A percentile compares a stretch with the other conserved stretches of the same genome.
Conservation (phyloP, 1,140 invertebrate species). For the Coenobita brevimanus region DNA sequence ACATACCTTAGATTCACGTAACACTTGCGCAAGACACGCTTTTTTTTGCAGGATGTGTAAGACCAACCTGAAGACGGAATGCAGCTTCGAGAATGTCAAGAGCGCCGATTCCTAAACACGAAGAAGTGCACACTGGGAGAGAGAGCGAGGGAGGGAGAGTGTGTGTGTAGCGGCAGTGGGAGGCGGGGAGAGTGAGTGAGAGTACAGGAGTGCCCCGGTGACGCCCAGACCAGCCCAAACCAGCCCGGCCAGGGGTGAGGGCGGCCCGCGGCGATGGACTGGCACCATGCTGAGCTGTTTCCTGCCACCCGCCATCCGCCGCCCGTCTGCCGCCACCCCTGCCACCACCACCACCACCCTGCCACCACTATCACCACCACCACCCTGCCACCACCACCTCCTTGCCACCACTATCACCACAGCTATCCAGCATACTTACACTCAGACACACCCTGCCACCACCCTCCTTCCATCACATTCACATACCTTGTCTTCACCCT, state of each 20-base stretch:
- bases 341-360: slow-evolving; percentile 16
- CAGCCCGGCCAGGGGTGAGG: background rate
- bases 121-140: too few relatives aligned
- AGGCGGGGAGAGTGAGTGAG: background rate
- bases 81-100: too few relatives aligned
- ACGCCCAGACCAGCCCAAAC: background rate
- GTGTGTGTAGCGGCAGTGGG: slow-evolving; percentile 1
- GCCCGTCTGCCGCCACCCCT: too few relatives aligned
- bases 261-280: slow-evolving; percentile 10
- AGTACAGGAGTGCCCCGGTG: slow-evolving; percentile 4
- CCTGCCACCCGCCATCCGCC: background rate
- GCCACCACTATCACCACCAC: background rate
- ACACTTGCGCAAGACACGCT: too few relatives aligned
- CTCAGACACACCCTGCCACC: background rate
- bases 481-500: background rate
- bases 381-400: background rate
- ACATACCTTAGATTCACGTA: too few relatives aligned
- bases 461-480: background rate
- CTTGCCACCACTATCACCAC: too few relatives aligned
- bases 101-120: too few relatives aligned
- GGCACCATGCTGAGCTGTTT: slow-evolving; percentile 32
- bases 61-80: too few relatives aligned
- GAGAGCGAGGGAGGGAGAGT: slow-evolving; percentile 3
- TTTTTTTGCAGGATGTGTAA: too few relatives aligned
- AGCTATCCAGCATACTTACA: too few relatives aligned